Conservation (phyloP, 2,888 invertebrate genomes). For the Antheraea yamamai region DNA sequence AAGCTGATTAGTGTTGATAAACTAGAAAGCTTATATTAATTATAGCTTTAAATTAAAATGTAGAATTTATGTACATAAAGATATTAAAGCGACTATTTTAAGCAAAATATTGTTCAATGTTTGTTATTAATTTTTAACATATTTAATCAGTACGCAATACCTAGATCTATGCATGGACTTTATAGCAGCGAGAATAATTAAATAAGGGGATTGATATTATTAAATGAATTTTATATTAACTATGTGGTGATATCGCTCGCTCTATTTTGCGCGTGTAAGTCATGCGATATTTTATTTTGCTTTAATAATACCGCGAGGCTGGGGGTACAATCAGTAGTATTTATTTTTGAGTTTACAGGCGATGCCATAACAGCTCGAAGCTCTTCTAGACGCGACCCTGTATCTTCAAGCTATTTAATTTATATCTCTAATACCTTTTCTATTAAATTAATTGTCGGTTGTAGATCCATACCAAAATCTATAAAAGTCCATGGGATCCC, state of each 20-base stretch:
- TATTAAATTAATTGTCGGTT: slow-evolving; percentile 93
- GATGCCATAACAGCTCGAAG: slow-evolving; percentile 60
- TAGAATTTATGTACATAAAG: not conserved
- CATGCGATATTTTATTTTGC: slow-evolving; percentile 47
- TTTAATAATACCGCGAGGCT: slow-evolving; percentile 39
- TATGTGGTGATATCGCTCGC: slow-evolving; percentile 48
- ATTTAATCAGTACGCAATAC: slow-evolving; percentile 5
- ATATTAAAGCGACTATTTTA: not conserved
- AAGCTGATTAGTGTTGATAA: slow-evolving; percentile 16
- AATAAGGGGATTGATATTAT: slow-evolving; percentile 36
- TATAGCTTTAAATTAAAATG: not conserved
- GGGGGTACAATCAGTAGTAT: slow-evolving; percentile 52
- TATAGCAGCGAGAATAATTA: slow-evolving; percentile 29
- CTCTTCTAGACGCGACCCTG: slow-evolving; percentile 59
- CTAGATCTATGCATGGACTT: slow-evolving; percentile 33
- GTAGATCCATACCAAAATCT: slow-evolving; percentile 97
- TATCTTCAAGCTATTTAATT: slow-evolving; percentile 54
- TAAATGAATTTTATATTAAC: slow-evolving; percentile 31
- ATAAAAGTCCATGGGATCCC: slow-evolving; percentile 96
- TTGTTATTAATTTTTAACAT: slow-evolving; percentile 13
- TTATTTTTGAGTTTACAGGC: slow-evolving; percentile 54
- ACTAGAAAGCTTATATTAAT: not conserved
- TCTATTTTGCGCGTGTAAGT: slow-evolving; percentile 44
- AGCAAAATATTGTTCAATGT: not conserved
- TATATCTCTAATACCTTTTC: slow-evolving; percentile 88